Evolutionary conservation across 2,113 vertebrate genomes (phyloP).

Genomic region (Archilochus colubris): DNA sequence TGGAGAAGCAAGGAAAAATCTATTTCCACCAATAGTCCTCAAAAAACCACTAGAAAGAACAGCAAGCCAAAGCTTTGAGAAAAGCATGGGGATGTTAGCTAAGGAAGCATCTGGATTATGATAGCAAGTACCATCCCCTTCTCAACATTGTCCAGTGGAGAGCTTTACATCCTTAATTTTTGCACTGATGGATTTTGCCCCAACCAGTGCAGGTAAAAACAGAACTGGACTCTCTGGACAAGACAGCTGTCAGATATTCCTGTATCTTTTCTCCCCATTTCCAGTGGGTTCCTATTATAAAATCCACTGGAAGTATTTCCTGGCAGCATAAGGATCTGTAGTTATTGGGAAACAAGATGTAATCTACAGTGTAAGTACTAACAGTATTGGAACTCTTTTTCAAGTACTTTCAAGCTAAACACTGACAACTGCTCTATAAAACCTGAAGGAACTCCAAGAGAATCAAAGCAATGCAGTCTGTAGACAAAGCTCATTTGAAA

Average conservation of each 20-base stretch:
- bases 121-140: not conserved
- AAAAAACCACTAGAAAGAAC: not conserved
- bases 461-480: not conserved
- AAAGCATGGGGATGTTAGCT: not conserved
- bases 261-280: conserved; percentile 15
- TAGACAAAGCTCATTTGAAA: not conserved
- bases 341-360: not conserved
- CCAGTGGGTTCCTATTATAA: conserved; percentile 20
- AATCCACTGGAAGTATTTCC: conserved; percentile 17
- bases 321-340: conserved; percentile 3
- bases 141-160: not conserved
- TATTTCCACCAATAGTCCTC: not conserved
- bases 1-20: not conserved
- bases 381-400: not conserved
- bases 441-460: not conserved
- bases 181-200: not conserved
- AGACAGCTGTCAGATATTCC: conserved; percentile 45
- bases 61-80: not conserved
- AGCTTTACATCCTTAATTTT: not conserved
- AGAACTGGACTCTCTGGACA: not conserved
- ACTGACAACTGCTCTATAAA: not conserved
- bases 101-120: not conserved
- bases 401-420: not conserved
- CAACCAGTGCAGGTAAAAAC: not conserved
- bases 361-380: not conserved